Base-by-base conservation (phyloP, 2,888 invertebrate species). In the Drosophila anomelani region DNA sequence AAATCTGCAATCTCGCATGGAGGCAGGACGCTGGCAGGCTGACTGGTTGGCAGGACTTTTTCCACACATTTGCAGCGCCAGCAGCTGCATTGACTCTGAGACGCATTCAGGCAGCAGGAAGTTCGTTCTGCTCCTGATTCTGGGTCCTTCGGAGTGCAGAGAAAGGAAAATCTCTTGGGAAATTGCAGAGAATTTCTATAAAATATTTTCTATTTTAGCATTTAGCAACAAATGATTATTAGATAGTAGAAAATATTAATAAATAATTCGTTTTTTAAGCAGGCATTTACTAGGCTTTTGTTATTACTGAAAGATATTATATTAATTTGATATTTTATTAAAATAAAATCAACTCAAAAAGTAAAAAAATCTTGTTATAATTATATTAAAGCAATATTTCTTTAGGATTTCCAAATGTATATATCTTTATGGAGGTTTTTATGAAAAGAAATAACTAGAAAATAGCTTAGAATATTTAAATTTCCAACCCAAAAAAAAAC, bases 1-100 rank as follows among this genome's bases (percentile, higher is more conserved):
- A 86, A 86, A 86, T 83, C 84, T 80, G 77, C 80, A 80, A 80
- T 79, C 79, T 79, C 57, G 69, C 77, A 79, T 72, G 70, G 41
- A 36, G 32, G 51, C 36, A 29, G 51, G 36, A 17, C 23, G 26
- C 36, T 36, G 46, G 34, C 55, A 41, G 23, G 60, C 41, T 41
- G 66, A 29, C 47, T 15, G 55, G n/a, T 49, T 55, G 46, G 46
- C 57, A 47, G 55, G 49, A 81, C 34, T 66, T 73, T 72, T 79
- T 73, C 62, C 58, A 66, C 63, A 74, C 61, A 78, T 59, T 73
- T 74, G 56, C 73, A 75, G 55, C 56, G 63, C 39, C 73, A 74
- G 61, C 63, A 74, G 64, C 63, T 66, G 76, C 71, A 76, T 55
- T 59, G 63, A 66, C 64, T 61, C 58, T 43, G 61, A 59, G 61